Conservation (phyloP, 2,888 invertebrate genomes). For the Cetonia aurata region DNA sequence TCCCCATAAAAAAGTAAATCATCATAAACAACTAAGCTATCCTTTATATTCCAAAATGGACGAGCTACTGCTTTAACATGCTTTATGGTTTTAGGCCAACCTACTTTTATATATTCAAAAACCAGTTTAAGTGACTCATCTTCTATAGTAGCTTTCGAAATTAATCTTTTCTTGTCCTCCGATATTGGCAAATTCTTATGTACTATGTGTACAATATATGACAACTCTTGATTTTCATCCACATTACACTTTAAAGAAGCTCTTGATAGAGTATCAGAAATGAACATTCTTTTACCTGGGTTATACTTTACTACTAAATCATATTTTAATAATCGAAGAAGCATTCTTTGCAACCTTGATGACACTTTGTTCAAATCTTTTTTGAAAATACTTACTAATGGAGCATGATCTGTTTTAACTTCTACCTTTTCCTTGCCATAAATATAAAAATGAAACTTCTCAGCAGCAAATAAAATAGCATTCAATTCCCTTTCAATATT, state of each 20-base stretch:
- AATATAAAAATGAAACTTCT: slow-evolving; percentile 10
- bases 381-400: slow-evolving; percentile 10
- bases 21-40: slow-evolving; percentile 34
- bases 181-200: slow-evolving; percentile 28
- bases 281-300: background rate
- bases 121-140: slow-evolving; percentile 29
- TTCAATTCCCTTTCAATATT: slow-evolving; percentile 55
- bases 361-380: slow-evolving; percentile 24
- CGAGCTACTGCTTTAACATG: slow-evolving; percentile 23
- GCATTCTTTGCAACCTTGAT: slow-evolving; percentile 16
- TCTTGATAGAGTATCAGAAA: slow-evolving; percentile 18
- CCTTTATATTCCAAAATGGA: slow-evolving; percentile 37
- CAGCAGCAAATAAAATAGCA: slow-evolving; percentile 47
- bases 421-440: slow-evolving; percentile 14
- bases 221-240: slow-evolving; percentile 32
- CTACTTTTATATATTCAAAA: slow-evolving; percentile 4
- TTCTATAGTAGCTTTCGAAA: slow-evolving; percentile 16
- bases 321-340: slow-evolving; percentile 14
- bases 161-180: slow-evolving; percentile 7
- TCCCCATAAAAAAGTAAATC: too few relatives aligned
- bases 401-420: slow-evolving; percentile 8
- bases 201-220: slow-evolving; percentile 11
- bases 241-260: slow-evolving; percentile 17
- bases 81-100: slow-evolving; percentile 39
- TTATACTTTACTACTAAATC: slow-evolving; percentile 4